phyloP scores from a whole-genome alignment of 2,888 invertebrate genomes.

The Elegia similella region DNA sequence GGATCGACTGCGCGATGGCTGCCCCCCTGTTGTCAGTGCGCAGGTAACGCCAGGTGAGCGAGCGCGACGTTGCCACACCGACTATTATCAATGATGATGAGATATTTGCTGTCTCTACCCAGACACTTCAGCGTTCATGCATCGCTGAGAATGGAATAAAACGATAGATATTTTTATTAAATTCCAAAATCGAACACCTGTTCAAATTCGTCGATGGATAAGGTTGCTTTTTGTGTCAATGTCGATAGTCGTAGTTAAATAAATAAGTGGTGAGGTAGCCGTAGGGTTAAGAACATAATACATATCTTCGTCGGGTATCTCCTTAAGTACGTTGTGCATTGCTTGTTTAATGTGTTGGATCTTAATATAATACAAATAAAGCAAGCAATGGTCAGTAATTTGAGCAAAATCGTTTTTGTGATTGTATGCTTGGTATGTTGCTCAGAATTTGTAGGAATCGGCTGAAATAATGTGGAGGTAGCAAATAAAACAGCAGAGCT shows the following conservation, averaged over 20 bases:
- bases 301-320: not conserved
- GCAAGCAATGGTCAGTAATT: not conserved
- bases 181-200: conserved; percentile 30
- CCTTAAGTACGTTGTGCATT: not conserved
- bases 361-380: not conserved
- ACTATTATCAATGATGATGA: conserved; percentile 77
- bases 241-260: conserved; percentile 25
- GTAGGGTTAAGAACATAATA: conserved; percentile 6
- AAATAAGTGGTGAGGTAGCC: not conserved
- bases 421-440: not conserved
- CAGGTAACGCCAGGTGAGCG: conserved; percentile 79
- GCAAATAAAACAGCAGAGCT: not conserved
- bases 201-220: conserved; percentile 46
- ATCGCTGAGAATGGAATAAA: conserved; percentile 55
- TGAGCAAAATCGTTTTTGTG: not conserved
- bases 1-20: conserved; percentile 67
- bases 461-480: not conserved
- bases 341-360: not conserved
- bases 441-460: not conserved
- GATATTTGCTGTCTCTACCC: conserved; percentile 63
- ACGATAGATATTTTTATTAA: conserved; percentile 47
- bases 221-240: conserved; percentile 35
- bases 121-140: conserved; percentile 59
- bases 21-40: conserved; percentile 78
- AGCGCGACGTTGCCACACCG: conserved; percentile 78